A percentile compares a stretch with the other conserved stretches of the same genome.
These are phyloP conservation scores for Ochotona curzoniae DNA, from an alignment of 2,113 vertebrate species.

Conservation along the genomic window DNA sequence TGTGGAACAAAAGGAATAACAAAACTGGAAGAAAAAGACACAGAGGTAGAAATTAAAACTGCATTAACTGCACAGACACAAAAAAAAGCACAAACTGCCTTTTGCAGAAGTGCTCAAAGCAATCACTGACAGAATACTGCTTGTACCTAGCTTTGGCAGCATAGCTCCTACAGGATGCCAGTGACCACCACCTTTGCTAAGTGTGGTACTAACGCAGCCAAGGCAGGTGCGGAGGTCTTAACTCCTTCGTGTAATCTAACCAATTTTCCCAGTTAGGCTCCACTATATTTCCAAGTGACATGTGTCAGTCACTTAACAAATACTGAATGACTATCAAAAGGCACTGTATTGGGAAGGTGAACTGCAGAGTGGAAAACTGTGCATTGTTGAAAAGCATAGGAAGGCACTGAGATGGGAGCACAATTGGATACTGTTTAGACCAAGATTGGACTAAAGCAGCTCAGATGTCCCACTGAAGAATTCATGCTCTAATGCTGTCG, in stretches of 20 bases:
- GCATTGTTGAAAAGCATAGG: not conserved
- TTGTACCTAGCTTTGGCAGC: not conserved
- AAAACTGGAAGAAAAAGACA: conserved; percentile 49
- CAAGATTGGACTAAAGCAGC: not conserved
- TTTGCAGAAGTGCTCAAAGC: conserved; percentile 15
- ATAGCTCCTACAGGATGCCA: not conserved
- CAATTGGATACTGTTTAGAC: not conserved
- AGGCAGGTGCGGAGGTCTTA: conserved; percentile 46
- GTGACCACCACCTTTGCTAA: not conserved
- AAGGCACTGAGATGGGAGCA: not conserved
- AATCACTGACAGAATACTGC: not conserved
- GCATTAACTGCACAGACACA: not conserved
- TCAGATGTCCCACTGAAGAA: not conserved
- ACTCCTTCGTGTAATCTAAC: conserved; percentile 40
- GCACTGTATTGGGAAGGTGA: not conserved
- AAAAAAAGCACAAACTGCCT: not conserved
- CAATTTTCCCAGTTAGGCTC: conserved; percentile 22
- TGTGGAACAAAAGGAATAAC: conserved; percentile 45
- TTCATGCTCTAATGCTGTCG: not conserved
- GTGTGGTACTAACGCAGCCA: not conserved
- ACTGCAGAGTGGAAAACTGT: not conserved
- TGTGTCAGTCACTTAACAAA: conserved; percentile 19
- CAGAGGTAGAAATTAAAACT: conserved; percentile 43
- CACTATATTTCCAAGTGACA: conserved; percentile 6
- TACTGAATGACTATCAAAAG: not conserved